Evolutionary conservation across 2,888 invertebrate species (phyloP).

Genomic region (Lithophane ornitopus): DNA sequence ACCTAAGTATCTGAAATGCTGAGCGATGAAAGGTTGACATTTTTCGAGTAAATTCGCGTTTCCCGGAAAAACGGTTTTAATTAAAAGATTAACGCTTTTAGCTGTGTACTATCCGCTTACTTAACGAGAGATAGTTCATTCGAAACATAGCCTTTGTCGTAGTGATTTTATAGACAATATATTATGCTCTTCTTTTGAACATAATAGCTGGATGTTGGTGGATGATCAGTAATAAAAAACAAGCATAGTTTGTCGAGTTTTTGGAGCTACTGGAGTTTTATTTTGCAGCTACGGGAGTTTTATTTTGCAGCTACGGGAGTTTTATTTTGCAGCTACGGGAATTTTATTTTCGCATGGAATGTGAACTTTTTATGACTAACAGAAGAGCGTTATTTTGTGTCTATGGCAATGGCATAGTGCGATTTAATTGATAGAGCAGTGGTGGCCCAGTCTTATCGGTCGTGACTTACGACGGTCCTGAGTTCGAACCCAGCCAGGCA

Average conservation of each 20-base stretch:
- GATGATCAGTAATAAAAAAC: not conserved
- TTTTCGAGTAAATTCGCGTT: not conserved
- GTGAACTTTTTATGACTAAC: not conserved
- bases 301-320: not conserved
- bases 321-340: not conserved
- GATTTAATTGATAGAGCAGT: no score
- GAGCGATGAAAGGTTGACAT: not conserved
- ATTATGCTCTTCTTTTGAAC: rapidly evolving
- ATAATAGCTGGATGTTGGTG: not conserved
- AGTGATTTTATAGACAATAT: no score
- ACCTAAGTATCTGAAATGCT: not conserved
- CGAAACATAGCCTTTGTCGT: not conserved
- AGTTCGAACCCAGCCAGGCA: no score
- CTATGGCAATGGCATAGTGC: no score
- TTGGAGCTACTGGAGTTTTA: not conserved
- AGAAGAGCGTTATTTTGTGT: not conserved
- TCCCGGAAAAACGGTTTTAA: not conserved
- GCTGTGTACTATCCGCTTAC: not conserved
- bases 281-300: not conserved
- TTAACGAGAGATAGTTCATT: not conserved
- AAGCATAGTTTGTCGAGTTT: not conserved
- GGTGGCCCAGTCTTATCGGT: no score
- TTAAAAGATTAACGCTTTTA: not conserved
- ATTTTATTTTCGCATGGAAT: not conserved
- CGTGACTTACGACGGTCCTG: no score